Percentiles rank a stretch among this genome's conserved stretches.
phyloP scores from a whole-genome alignment of 2,113 vertebrate species.

The Todiramphus saurophagus region DNA sequence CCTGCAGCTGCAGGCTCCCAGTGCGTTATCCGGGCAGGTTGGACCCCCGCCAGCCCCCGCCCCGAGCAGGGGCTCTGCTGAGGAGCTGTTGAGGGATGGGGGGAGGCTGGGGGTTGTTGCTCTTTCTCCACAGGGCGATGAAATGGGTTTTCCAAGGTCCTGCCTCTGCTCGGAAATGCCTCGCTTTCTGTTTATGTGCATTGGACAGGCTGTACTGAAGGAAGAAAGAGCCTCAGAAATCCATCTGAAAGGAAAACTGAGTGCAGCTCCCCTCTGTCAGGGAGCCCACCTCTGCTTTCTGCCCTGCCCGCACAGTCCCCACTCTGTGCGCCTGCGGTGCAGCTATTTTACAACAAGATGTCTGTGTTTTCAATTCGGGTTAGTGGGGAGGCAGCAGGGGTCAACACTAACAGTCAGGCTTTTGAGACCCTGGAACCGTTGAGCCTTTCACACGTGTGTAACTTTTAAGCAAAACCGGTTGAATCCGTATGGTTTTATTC shows the following conservation, averaged over 20 bases:
- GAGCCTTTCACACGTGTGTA: neutral
- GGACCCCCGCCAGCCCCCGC: conserved; percentile 28
- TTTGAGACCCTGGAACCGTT: neutral
- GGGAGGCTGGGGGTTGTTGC: neutral
- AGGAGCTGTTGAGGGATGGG: no score
- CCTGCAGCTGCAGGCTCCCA: conserved; percentile 65
- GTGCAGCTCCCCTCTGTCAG: rapidly evolving
- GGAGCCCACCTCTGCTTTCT: neutral
- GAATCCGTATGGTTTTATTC: neutral
- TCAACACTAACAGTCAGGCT: neutral
- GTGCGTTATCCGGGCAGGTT: conserved; percentile 16
- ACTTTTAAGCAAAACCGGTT: neutral
- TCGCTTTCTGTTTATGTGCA: neutral
- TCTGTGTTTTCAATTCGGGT: neutral
- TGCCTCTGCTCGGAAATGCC: neutral
- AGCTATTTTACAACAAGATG: neutral
- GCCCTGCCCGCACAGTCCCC: neutral
- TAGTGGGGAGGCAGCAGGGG: neutral
- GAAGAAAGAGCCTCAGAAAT: conserved; percentile 26
- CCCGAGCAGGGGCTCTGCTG: conserved; percentile 22
- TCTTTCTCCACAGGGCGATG: neutral
- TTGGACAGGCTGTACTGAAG: neutral
- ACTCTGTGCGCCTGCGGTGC: neutral
- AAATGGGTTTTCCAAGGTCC: neutral
- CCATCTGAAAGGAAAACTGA: neutral